Conservation (phyloP, 2,888 invertebrate genomes). For the Oscheius onirici region DNA sequence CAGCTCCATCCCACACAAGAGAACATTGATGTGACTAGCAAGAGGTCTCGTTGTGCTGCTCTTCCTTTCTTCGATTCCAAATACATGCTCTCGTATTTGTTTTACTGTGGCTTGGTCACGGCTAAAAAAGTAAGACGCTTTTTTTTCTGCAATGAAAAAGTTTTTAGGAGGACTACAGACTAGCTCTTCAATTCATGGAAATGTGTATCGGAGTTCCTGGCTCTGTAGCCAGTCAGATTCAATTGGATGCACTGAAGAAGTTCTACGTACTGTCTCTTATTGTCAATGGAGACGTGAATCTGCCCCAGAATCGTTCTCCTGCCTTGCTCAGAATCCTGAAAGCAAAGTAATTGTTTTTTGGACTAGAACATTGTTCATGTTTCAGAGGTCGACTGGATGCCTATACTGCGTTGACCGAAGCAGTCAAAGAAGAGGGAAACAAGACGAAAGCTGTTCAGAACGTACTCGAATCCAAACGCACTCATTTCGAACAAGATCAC, state of each 20-base stretch:
- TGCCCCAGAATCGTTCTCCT: constrained; percentile 10
- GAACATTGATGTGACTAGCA: constrained; percentile 4
- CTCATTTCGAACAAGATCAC: constrained; percentile 37
- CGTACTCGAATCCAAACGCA: not conserved
- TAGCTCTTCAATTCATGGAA: constrained; percentile 17
- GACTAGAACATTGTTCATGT: too few species aligned
- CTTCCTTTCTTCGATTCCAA: constrained; percentile 35
- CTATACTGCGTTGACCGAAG: not conserved
- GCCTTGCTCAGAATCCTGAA: constrained; percentile 22
- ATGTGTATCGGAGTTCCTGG: constrained; percentile 40
- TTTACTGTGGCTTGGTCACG: constrained; percentile 42
- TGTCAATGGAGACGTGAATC: constrained; percentile 1
- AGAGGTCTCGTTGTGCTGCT: constrained; percentile 16
- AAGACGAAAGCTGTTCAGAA: constrained; percentile 15
- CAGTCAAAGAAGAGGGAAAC: not conserved
- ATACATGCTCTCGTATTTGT: constrained; percentile 45
- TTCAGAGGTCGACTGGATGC: constrained; percentile 7
- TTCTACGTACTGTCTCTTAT: constrained; percentile 31
- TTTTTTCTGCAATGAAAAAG: not conserved
- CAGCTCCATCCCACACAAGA: constrained; percentile 7
- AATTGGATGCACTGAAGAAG: constrained; percentile 50
- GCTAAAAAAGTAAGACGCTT: constrained; percentile 36
- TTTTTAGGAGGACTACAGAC: not conserved
- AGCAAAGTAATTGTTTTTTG: constrained; percentile 20
- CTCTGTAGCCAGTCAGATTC: constrained; percentile 30